Evolutionary conservation across 1,140 invertebrate genomes (phyloP).

Genomic region (Zaprionus davidi): DNA sequence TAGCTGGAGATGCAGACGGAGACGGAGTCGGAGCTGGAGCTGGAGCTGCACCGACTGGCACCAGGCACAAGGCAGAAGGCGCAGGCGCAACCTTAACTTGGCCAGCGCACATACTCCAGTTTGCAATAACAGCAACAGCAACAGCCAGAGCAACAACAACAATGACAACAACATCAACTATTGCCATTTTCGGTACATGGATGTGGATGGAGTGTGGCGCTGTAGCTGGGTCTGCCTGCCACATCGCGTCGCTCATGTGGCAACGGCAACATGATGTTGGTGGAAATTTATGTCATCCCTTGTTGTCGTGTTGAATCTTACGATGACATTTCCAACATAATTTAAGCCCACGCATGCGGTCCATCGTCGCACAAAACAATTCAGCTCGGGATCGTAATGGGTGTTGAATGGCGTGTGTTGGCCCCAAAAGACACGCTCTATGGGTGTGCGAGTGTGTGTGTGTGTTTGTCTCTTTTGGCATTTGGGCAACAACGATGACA

Average conservation of each 20-base stretch:
- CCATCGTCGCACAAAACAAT: constrained; percentile 44
- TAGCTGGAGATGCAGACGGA: constrained; percentile 18
- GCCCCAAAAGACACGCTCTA: constrained; percentile 46
- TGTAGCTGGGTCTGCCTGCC: constrained; percentile 33
- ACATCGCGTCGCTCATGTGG: constrained; percentile 62
- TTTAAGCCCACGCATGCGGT: constrained; percentile 82
- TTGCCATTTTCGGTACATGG: constrained; percentile 65
- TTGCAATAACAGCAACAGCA: constrained; percentile 39
- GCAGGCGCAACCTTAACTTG: constrained; percentile 45
- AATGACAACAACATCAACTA: constrained; percentile 21
- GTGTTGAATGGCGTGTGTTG: constrained; percentile 64
- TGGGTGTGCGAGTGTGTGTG: background rate
- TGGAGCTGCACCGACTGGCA: constrained; percentile 43
- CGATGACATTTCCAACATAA: constrained; percentile 84
- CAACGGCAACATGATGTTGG: constrained; percentile 76
- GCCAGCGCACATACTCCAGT: constrained; percentile 70
- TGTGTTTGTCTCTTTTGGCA: constrained; percentile 54
- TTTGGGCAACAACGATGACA: constrained; percentile 74
- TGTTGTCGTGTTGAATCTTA: constrained; percentile 84
- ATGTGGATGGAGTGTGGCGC: constrained; percentile 47
- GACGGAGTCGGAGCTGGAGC: constrained; percentile 9
- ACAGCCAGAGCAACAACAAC: constrained; percentile 12
- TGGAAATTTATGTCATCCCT: constrained; percentile 84
- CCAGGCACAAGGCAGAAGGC: constrained; percentile 15
- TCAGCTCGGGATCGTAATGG: constrained; percentile 59